Conservation (phyloP, 1,140 invertebrate genomes). For the Drosophila baimaii region DNA sequence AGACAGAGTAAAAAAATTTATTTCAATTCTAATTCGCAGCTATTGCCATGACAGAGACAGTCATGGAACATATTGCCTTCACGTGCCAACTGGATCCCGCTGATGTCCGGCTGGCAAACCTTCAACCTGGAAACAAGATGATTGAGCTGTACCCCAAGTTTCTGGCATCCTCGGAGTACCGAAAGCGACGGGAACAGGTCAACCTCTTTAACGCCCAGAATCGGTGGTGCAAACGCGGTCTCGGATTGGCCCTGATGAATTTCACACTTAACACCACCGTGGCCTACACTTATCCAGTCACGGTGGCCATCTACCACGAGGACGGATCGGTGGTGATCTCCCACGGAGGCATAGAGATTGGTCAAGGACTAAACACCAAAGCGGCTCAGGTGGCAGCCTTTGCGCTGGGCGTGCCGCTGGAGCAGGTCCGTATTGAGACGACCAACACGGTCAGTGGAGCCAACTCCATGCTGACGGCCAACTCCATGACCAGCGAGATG, state of each 20-base stretch:
- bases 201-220: constrained; percentile 87
- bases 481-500: constrained; percentile 89
- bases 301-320: constrained; percentile 87
- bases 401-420: constrained; percentile 89
- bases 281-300: constrained; percentile 84
- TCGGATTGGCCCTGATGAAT: constrained; percentile 86
- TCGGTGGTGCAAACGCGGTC: constrained; percentile 89
- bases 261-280: constrained; percentile 86
- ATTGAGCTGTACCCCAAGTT: constrained; percentile 75
- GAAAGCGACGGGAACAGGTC: constrained; percentile 84
- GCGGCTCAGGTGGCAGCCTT: constrained; percentile 91
- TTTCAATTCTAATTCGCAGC: constrained; percentile 84
- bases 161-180: constrained; percentile 84
- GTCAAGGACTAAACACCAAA: constrained; percentile 90
- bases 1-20: too few relatives aligned
- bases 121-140: constrained; percentile 84
- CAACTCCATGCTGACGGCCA: constrained; percentile 88
- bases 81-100: constrained; percentile 88
- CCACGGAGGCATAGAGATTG: constrained; percentile 89
- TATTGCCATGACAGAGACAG: constrained; percentile 88
- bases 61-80: constrained; percentile 92
- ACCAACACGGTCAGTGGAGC: constrained; percentile 87
- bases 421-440: constrained; percentile 88
- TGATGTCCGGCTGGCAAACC: constrained; percentile 88
- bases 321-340: constrained; percentile 89